These are phyloP conservation scores for Scotopteryx bipunctaria DNA, from an alignment of 2,888 invertebrate genomes.

Conservation along the genomic window DNA sequence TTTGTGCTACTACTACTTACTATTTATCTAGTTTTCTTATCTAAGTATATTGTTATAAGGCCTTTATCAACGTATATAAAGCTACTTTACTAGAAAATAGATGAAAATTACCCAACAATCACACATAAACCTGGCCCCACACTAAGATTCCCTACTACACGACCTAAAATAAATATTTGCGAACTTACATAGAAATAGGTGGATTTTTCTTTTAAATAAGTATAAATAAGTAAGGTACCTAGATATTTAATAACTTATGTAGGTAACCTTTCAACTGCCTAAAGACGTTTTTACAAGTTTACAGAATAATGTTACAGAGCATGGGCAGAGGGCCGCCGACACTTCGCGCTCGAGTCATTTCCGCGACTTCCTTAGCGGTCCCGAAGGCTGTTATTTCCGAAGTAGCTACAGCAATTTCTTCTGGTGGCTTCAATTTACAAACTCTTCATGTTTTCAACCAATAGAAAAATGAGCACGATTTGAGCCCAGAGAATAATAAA, in stretches of 20 bases:
- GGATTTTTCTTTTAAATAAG: too few relatives aligned
- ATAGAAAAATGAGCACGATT: slow-evolving; percentile 2
- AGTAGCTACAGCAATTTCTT: slow-evolving; percentile 28
- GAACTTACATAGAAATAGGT: too few relatives aligned
- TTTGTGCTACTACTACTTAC: background rate
- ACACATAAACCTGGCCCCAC: too few relatives aligned
- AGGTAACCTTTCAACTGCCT: slow-evolving; percentile 1
- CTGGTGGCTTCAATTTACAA: slow-evolving; percentile 13
- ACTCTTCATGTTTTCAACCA: slow-evolving; percentile 7
- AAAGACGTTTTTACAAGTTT: slow-evolving; percentile 8
- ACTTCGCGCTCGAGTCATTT: slow-evolving; percentile 33
- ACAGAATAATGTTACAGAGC: slow-evolving; percentile 14
- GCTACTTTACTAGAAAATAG: too few relatives aligned
- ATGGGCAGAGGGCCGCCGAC: slow-evolving; percentile 7
- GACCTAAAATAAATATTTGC: too few relatives aligned
- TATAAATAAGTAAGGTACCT: too few relatives aligned
- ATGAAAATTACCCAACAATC: too few relatives aligned
- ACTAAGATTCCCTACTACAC: too few relatives aligned
- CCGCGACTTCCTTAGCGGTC: slow-evolving; percentile 29
- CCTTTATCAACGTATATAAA: too few relatives aligned
- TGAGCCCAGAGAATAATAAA: too few relatives aligned
- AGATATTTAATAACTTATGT: too few relatives aligned
- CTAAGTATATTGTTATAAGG: too few relatives aligned
- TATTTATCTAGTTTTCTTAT: background rate
- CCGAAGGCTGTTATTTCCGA: slow-evolving; percentile 35